Base-by-base conservation (phyloP, 2,888 invertebrate genomes). In the Agelastica alni region DNA sequence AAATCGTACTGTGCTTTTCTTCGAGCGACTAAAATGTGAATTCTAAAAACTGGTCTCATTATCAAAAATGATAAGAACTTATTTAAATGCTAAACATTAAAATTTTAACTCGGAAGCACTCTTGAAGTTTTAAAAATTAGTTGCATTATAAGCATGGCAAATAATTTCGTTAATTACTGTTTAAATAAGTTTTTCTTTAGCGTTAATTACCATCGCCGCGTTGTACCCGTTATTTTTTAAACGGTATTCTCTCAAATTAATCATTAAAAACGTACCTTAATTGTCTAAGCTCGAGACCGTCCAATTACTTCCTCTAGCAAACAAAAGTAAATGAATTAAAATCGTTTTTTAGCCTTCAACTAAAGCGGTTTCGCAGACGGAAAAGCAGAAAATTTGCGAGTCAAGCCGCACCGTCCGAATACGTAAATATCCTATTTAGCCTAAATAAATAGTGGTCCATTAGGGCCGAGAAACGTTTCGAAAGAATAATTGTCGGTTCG, bases 361-460 rank as follows among this genome's bases (percentile, higher is more conserved):
- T 18, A 39, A 45, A 39, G 39, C 30, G 18, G 14, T 14, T 37
- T 17, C 13, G 39, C 28, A 31, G 39, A 30, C 39, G 39, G 36
- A 37, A 47, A 37, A 28, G 30, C 37, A 47, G 37, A 39, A 48
- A 48, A 39, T 39, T 48, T 48, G 48, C 31, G 30, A 31, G 20
- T 17, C 10, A 9, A 39, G 39, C 22, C 12, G 9, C 16, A 17
- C 17, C 6, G 22, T 36, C 31, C 17, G 31, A 17, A 17, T 30
- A 32, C 12, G 4, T 36, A 36, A 46, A 46, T 26, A 46, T 28
- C 37, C 37, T 44, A 17, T 31, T 32, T 20, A 44, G 18, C 44
- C 32, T 32, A 32, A 12, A 47, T 26, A 37, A 36, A 47, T 37
- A 47, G 26, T 28, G 10, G 26, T 4, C 36, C 45, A 26, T 46